phyloP scores from a whole-genome alignment of 2,888 invertebrate species.

The Meiosimyza platycephala region DNA sequence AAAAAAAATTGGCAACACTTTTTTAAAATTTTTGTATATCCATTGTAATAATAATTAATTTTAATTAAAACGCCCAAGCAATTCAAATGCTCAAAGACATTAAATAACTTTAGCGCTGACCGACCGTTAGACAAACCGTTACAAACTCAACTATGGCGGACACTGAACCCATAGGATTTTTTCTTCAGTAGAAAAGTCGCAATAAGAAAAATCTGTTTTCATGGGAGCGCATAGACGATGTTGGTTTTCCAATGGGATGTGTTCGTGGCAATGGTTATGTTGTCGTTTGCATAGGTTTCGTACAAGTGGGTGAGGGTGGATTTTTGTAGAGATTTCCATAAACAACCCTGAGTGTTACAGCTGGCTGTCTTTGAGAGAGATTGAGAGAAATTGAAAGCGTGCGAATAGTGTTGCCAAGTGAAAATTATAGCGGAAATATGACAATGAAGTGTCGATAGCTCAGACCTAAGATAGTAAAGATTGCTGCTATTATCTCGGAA shows the following conservation, averaged over 20 bases:
- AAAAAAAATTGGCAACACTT: neutral
- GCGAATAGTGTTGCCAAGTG: no score
- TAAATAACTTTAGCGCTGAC: constrained; percentile 40
- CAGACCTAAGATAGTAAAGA: no score
- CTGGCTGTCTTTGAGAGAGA: neutral
- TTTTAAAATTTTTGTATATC: neutral
- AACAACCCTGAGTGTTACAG: constrained; percentile 14
- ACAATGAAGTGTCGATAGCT: no score
- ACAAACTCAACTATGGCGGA: constrained; percentile 57
- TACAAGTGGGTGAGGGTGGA: constrained; percentile 21
- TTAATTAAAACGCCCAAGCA: neutral
- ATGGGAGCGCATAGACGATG: constrained; percentile 17
- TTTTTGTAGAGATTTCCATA: constrained; percentile 33
- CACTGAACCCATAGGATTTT: constrained; percentile 54
- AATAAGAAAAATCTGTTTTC: constrained; percentile 13
- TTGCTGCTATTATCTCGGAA: no score
- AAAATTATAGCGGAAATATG: no score
- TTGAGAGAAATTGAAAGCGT: neutral
- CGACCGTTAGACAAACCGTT: constrained; percentile 54
- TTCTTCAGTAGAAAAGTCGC: constrained; percentile 34
- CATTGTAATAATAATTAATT: neutral
- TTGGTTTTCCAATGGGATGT: constrained; percentile 23
- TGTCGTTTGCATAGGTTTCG: constrained; percentile 4
- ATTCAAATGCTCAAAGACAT: neutral
- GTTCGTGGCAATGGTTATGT: constrained; percentile 9